Evolutionary conservation across 30 jellyfish, hydroid and myxozoan genomes (phyloP), one percentile per base, ranked within the genome.

Genomic region (Pseudorhiza aurosa): DNA sequence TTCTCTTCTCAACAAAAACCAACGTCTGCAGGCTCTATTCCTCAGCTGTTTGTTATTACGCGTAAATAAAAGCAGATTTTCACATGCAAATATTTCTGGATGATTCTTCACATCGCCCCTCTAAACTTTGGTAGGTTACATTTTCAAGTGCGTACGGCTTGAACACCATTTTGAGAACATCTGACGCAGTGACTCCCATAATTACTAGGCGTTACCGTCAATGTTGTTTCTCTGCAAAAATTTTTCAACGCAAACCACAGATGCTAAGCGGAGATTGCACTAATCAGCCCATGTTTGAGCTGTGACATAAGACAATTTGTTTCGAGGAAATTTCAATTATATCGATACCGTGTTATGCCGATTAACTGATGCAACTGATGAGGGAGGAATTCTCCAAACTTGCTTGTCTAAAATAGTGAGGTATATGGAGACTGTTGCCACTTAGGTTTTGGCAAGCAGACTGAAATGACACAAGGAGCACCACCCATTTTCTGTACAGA

Each of bases 41-140:
- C 75, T 73, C 86, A 73, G 74, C 86, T 73, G 86, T 73, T 73
- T 73, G 75, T 73, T 73, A 73, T 73, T 73, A 35, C 72, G 51
- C 65, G 55, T 1, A 36, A 73, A 50, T 26, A 7, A 37, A 39
- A 25, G 11, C 14, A n/a, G 44, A 53, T 73, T 73, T 33, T 50
- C n/a, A 35, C 45, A 10, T 30, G 56, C 18, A 18, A 33, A 43
- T 51, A 26, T 17, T 19, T 37, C 57, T 2, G 9, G 9, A 37
- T 14, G 53, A 51, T 47, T 44, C 37, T 25, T 33, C 27, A 37
- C 24, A 70, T 14, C 39, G n/a, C 24, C 57, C 39, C 56, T 0
- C 32, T 29, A 15, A 21, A 46, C 83, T 28, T 32, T 64, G 35
- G 33, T 35, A 53, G 4, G 37, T 21, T 18, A 53, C 24, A 18